Evolutionary conservation across 2,888 invertebrate species (phyloP).

Genomic region (Cylindroiulus punctatus): DNA sequence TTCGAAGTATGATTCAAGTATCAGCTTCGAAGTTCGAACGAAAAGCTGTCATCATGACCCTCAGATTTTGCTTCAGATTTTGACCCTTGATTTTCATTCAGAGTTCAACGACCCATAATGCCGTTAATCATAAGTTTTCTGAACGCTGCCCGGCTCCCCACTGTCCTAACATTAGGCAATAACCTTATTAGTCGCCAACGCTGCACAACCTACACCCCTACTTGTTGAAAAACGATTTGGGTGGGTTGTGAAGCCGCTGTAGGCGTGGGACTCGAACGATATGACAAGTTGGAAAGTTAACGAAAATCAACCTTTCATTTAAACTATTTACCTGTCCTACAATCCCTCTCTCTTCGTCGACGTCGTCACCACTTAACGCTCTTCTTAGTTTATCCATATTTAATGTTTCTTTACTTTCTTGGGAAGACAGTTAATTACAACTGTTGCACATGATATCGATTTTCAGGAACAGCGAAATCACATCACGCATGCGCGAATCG

Average conservation of each 20-base stretch:
- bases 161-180: not conserved
- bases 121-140: not conserved
- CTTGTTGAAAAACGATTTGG: not conserved
- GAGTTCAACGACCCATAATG: not conserved
- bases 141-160: no score
- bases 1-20: no score
- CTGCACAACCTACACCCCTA: not conserved
- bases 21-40: no score
- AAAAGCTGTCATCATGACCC: no score
- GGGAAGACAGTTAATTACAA: not conserved
- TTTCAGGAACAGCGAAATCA: not conserved
- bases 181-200: not conserved
- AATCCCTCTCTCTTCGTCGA: constrained; percentile 56
- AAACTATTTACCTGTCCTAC: constrained; percentile 50
- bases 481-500: not conserved
- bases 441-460: constrained; percentile 14
- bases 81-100: not conserved
- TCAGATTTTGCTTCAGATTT: not conserved
- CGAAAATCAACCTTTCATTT: not conserved
- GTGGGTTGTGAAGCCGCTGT: not conserved
- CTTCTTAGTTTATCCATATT: constrained; percentile 53
- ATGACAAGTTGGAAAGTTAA: not conserved
- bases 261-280: not conserved
- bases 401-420: not conserved
- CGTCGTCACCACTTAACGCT: constrained; percentile 54